A percentile compares a stretch with the other conserved stretches of the same genome.
Conservation (phyloP, 2,888 invertebrate genomes). For the Esperia sulphurella region DNA sequence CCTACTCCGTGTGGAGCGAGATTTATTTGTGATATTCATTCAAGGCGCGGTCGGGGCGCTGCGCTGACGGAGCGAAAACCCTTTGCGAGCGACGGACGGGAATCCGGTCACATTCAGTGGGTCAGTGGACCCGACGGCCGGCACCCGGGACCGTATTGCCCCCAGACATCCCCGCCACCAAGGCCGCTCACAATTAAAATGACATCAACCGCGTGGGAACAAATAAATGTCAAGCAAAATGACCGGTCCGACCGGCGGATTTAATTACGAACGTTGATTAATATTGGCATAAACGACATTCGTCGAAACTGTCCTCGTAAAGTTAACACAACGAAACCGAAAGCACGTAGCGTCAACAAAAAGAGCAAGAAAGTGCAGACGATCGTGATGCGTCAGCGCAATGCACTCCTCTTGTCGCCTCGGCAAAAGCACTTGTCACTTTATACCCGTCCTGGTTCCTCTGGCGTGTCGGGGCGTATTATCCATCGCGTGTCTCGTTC, state of each 20-base stretch:
- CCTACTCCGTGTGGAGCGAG: constrained; percentile 34
- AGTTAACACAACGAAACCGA: constrained; percentile 51
- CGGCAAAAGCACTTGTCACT: constrained; percentile 46
- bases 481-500: constrained; percentile 26
- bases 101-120: constrained; percentile 55
- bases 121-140: constrained; percentile 51
- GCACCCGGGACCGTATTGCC: constrained; percentile 27
- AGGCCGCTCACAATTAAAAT: constrained; percentile 69
- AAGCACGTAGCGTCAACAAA: constrained; percentile 54
- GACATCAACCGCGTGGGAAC: constrained; percentile 77
- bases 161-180: constrained; percentile 45
- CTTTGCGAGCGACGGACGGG: constrained; percentile 28
- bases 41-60: constrained; percentile 31
- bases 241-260: constrained; percentile 64
- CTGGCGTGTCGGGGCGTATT: constrained; percentile 12
- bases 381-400: constrained; percentile 72
- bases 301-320: constrained; percentile 35
- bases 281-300: constrained; percentile 55
- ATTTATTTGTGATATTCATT: constrained; percentile 43
- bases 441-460: constrained; percentile 34
- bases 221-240: constrained; percentile 57
- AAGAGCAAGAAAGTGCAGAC: constrained; percentile 57
- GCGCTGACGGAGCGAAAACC: constrained; percentile 66
- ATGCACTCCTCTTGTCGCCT: constrained; percentile 50
- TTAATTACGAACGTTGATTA: constrained; percentile 63